Base-by-base conservation (phyloP, 2,888 invertebrate species). In the Drosophila paracracens region DNA sequence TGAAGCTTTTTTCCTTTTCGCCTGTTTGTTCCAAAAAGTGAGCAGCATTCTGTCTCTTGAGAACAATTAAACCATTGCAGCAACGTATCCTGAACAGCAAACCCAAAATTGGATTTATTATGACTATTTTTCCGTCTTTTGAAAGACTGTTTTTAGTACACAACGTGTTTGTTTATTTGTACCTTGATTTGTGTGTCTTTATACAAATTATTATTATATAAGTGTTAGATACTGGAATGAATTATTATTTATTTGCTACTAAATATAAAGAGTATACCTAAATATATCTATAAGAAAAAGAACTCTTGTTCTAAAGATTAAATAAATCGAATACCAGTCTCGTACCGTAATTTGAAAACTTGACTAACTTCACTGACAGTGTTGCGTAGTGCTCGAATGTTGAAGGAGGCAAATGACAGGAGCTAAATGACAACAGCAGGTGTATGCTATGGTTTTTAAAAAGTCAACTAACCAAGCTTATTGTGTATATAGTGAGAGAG, bases 401-500 rank as follows among this genome's bases (percentile, higher is more conserved):
- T 67, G 52, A 75, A 79, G 76, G 52, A 29, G 57, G 48, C 63
- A 80, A 46, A 25, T 46, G 46, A 46, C 21, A 46, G 46, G 4
- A 29, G n/a, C 63, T 52, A 67, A 80, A 78, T 64, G 72, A 78
- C 72, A 78, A 63, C 33, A 61, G 35, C 81, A 56, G 64, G 71
- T 80, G 71, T 70, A 21, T 59, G 81, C 76, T 18, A 63, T 58
- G 66, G 72, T 63, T 80, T 71, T 76, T 71, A 63, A 80, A 80
- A 76, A 77, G 71, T 80, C 77, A 80, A 67, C 77, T 67, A 80
- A 80, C 76, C 40, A 46, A 80, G 50, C 76, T 63, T 16, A 35
- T 56, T 59, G 8, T 25, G 7, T 46, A 46, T 13, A 46, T 1
- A 64, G 0, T 59, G 51, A 29, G 16, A 57, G 29, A 57, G 1